Conservation (phyloP, 2,797 vertebrate species). For the Notolabrus celidotus region DNA sequence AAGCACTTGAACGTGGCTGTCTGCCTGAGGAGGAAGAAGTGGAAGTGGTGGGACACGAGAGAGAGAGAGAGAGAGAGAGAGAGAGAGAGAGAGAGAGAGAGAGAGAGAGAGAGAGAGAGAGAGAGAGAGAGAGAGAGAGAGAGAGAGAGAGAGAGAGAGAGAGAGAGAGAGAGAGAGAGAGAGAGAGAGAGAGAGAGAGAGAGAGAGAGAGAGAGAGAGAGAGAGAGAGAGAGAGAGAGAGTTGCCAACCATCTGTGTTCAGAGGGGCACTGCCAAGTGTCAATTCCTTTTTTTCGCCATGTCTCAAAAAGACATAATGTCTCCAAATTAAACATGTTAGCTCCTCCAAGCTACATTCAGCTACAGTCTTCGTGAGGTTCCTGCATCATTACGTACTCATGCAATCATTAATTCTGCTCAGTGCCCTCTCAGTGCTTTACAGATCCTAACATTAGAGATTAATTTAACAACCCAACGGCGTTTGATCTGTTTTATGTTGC, state of each 20-base stretch:
- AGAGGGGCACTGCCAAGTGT: slow-evolving; percentile 64
- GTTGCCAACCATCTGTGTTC: slow-evolving; percentile 73
- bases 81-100: slow-evolving; percentile 25
- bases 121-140: slow-evolving; percentile 23
- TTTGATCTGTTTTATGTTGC: slow-evolving; percentile 18
- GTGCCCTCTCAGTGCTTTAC: slow-evolving; percentile 27
- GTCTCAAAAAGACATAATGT: slow-evolving; percentile 60
- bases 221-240: slow-evolving; percentile 23
- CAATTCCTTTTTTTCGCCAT: slow-evolving; percentile 41
- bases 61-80: slow-evolving; percentile 24
- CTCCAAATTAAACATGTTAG: slow-evolving; percentile 55
- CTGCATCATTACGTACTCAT: slow-evolving; percentile 51
- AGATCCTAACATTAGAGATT: slow-evolving; percentile 24
- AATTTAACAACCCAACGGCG: slow-evolving; percentile 3
- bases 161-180: slow-evolving; percentile 25
- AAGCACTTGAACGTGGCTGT: slow-evolving; percentile 64
- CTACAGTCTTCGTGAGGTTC: slow-evolving; percentile 29
- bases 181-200: slow-evolving; percentile 19
- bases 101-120: slow-evolving; percentile 19
- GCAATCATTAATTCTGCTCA: slow-evolving; percentile 34
- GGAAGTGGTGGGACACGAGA: background rate
- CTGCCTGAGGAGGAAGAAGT: slow-evolving; percentile 35
- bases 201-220: slow-evolving; percentile 23
- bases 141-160: slow-evolving; percentile 24
- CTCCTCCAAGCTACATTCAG: slow-evolving; percentile 52